Conservation (phyloP, 2,797 vertebrate genomes). For the Poliocrania exsul region DNA sequence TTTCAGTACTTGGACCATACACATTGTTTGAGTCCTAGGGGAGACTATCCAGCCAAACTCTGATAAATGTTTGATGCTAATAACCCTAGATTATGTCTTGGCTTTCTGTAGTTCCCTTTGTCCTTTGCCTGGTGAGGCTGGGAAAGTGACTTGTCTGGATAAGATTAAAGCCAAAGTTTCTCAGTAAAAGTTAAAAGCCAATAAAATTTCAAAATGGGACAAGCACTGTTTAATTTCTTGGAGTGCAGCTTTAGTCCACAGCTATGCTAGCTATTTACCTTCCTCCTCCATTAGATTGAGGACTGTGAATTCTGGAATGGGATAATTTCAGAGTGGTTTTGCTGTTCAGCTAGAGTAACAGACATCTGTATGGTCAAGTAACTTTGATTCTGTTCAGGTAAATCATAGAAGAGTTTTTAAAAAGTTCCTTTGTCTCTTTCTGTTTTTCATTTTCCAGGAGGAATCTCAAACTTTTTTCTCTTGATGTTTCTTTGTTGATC, state of each 20-base stretch:
- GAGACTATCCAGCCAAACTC: not conserved
- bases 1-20: not conserved
- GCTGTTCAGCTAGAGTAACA: not conserved
- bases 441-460: not conserved
- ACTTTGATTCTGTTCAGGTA: not conserved
- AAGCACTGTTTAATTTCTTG: not conserved
- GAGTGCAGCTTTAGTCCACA: not conserved
- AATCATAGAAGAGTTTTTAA: not conserved
- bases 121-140: not conserved
- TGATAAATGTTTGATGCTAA: constrained; percentile 22
- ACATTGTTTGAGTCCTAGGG: not conserved
- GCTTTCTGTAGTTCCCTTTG: constrained; percentile 4
- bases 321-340: not conserved
- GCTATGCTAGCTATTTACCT: constrained; percentile 1
- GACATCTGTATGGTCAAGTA: not conserved
- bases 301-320: not conserved
- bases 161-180: constrained; percentile 15
- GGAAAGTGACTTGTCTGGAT: not conserved
- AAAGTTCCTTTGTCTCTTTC: not conserved
- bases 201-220: constrained; percentile 10
- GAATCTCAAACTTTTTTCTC: not conserved
- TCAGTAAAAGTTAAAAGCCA: constrained; percentile 10
- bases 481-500: not conserved
- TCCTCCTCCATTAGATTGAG: not conserved
- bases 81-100: not conserved